Evolutionary conservation across 1,140 invertebrate species (phyloP), one percentile per base, ranked within the genome.

Genomic region (Sitophilus oryzae): DNA sequence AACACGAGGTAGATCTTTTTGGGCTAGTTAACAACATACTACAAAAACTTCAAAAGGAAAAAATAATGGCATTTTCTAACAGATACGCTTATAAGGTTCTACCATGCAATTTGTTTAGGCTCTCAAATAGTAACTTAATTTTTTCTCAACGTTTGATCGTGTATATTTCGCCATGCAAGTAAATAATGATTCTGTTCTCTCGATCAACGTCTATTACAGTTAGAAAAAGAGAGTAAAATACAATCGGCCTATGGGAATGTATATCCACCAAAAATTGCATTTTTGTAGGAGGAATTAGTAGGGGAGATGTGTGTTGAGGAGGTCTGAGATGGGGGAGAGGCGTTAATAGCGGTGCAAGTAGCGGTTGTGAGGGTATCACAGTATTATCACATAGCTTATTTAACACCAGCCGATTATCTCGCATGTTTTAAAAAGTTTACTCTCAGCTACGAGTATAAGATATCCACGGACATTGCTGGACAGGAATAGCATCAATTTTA

Each of bases 301-400:
- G 34, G 23, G 42, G n/a, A 47, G 50, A 14, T 10, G 51, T 44
- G 46, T 11, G 23, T 18, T 36, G 43, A 54, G 41, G 41, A 49
- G 35, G 41, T 52, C 55, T 46, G 35, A 16, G 53, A 38, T 42
- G 44, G 56, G 57, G 58, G 34, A 15, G 52, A 68, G 67, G 54
- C 54, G 53, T 60, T 61, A 60, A 48, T 57, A 64, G 60, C 60
- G 59, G 65, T 67, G 64, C 65, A 59, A 57, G 54, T 52, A 52
- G 66, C 63, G 59, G 58, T 56, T 66, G 66, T 68, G 64, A 69
- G 63, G 65, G 59, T 71, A 71, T 71, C 69, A 71, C 69, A 71
- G 68, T 66, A 59, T 64, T 59, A 63, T 70, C 68, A 68, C 69
- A 69, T 68, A n/a, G n/a, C n/a, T n/a, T n/a, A n/a, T n/a, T n/a